A percentile compares a stretch with the other conserved stretches of the same genome.
Evolutionary conservation across 2,113 vertebrate genomes (phyloP).

Genomic region (Sorex fumeus): DNA sequence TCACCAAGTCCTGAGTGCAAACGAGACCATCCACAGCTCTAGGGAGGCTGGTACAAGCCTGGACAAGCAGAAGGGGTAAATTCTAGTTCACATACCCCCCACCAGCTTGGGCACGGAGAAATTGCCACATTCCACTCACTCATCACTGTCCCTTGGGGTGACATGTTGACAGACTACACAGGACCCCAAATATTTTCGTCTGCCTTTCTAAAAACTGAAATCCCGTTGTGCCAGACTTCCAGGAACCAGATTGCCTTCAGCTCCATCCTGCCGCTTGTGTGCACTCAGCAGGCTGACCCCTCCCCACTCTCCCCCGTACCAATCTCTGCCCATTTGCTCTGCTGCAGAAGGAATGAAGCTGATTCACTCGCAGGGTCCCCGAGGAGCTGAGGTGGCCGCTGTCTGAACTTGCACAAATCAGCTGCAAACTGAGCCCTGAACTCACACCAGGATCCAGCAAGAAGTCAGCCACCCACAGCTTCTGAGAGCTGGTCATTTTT

Average conservation of each 20-base stretch:
- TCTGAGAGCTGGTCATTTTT: not conserved
- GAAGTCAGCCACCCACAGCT: not conserved
- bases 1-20: not conserved
- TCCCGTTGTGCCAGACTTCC: not conserved
- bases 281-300: not conserved
- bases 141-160: not conserved
- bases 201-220: not conserved
- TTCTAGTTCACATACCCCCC: not conserved
- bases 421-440: not conserved
- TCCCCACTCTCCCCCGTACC: not conserved
- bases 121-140: not conserved
- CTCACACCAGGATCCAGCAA: not conserved
- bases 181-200: not conserved
- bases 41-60: not conserved
- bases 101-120: not conserved
- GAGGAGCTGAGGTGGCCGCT: too few species aligned
- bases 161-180: not conserved
- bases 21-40: not conserved
- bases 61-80: not conserved
- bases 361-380: not conserved
- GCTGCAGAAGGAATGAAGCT: not conserved
- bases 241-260: not conserved
- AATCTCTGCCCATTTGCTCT: not conserved
- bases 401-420: not conserved
- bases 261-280: accelerated